phyloP scores from a whole-genome alignment of 2,113 vertebrate genomes.

The Tetraodon nigroviridis region DNA sequence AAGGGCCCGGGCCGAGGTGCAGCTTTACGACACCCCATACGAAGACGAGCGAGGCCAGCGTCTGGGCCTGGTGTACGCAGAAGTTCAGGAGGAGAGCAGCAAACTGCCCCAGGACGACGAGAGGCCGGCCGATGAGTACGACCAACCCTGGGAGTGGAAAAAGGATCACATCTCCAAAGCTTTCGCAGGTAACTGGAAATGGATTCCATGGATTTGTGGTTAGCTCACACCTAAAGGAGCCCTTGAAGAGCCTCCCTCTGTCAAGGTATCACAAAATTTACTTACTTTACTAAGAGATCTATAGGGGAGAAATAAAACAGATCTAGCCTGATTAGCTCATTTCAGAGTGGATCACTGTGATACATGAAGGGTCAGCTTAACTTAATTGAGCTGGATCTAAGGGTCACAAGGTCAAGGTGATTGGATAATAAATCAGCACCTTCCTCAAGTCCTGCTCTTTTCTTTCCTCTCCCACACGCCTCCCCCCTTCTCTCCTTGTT shows the following conservation, averaged over 20 bases:
- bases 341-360: slow-evolving; percentile 53
- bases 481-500: slow-evolving; percentile 24
- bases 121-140: slow-evolving; percentile 92
- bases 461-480: background rate
- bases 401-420: slow-evolving; percentile 70
- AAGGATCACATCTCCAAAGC: slow-evolving; percentile 87
- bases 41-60: slow-evolving; percentile 74
- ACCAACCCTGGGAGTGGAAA: slow-evolving; percentile 98
- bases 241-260: background rate
- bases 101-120: slow-evolving; percentile 92
- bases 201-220: too few relatives aligned
- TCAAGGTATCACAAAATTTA: background rate
- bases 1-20: slow-evolving; percentile 63
- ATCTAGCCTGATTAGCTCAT: slow-evolving; percentile 32
- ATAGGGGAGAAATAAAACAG: slow-evolving; percentile 7
- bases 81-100: slow-evolving; percentile 77
- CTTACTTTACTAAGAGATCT: slow-evolving; percentile 1
- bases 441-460: slow-evolving; percentile 13
- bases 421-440: slow-evolving; percentile 68
- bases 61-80: slow-evolving; percentile 63
- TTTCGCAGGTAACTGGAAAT: slow-evolving; percentile 80
- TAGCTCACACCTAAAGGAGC: too few relatives aligned
- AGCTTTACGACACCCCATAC: slow-evolving; percentile 92
- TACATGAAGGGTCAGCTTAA: slow-evolving; percentile 33
- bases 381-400: slow-evolving; percentile 68